Evolutionary conservation across 2,888 invertebrate species (phyloP), one percentile per base, ranked within the genome.

Genomic region (Acanthosepion lycidas): DNA sequence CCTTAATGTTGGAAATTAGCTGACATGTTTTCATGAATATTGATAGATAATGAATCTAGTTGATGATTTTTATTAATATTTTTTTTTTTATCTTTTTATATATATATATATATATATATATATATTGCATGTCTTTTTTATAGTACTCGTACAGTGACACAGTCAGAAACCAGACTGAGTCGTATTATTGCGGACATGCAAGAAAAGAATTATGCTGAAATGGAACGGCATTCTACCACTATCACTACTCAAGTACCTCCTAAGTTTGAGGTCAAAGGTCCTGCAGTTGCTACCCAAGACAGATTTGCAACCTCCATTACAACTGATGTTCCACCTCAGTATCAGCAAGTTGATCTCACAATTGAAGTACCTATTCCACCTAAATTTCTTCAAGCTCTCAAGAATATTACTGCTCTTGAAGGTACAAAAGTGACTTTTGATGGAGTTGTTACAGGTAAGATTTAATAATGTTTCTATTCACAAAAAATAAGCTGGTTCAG

Each of bases 351-450:
- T n/a, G 97, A 97, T 95, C 95, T 97, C 94, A 97, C 96, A 15
- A 97, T 97, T 94, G 96, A 97, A 93, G 96, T 97, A 28, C 97
- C 97, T 2, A 96, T 97, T 12, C 97, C 97, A 92, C 97, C 97
- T 6, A 96, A 97, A 95, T 97, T 97, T 96, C 95, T 97, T 92
- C 96, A 99, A 91, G 98, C 98, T 8, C 98, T 99, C 97, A 98
- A 98, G 97, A 99, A 99, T 97, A 98, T 99, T 93, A 98, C 98
- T 94, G 99, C 99, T 20, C 98, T 98, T 95, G 99, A 99, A 98
- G 99, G 99, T 94, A 98, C 98, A 97, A 98, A 99, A 91, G 99
- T 99, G 0, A 99, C 97, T 97, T 99, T 99, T 97, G 99, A 99
- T 97, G 99, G 99, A 0, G 98, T 98, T 42, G 98, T 99, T 95